These are phyloP conservation scores for Diploptera punctata DNA, from an alignment of 2,888 invertebrate genomes.

Conservation along the genomic window DNA sequence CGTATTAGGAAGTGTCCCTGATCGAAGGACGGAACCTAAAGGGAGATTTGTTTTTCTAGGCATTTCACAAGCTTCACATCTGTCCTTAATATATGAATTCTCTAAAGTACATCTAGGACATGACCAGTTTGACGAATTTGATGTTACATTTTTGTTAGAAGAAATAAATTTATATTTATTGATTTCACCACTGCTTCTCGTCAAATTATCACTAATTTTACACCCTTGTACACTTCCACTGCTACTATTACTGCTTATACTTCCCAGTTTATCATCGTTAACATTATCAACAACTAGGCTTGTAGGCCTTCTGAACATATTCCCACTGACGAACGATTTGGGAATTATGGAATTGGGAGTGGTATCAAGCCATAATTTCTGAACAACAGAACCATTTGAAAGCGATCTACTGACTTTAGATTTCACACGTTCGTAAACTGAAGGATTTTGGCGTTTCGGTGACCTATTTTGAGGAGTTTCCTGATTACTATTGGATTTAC, in stretches of 20 bases:
- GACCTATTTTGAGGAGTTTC: constrained; percentile 53
- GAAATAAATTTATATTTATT: constrained; percentile 11
- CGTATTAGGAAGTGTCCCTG: constrained; percentile 50
- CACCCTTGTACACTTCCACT: constrained; percentile 4
- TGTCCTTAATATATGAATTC: constrained; percentile 68
- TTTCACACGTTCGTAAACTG: constrained; percentile 58
- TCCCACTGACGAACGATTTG: constrained; percentile 34
- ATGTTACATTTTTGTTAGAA: constrained; percentile 42
- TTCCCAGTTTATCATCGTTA: constrained; percentile 9
- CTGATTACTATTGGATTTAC: constrained; percentile 1
- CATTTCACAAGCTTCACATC: constrained; percentile 79
- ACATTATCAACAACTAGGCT: constrained; percentile 59
- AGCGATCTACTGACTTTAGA: constrained; percentile 66
- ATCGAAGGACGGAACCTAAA: constrained; percentile 43
- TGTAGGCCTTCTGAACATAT: constrained; percentile 61
- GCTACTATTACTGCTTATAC: neutral
- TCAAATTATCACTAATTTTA: constrained; percentile 5
- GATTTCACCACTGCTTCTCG: neutral
- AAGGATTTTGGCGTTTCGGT: constrained; percentile 59
- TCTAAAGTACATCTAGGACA: constrained; percentile 78
- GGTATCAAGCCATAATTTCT: constrained; percentile 46
- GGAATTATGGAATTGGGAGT: constrained; percentile 35
- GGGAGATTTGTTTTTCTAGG: constrained; percentile 58
- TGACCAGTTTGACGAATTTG: constrained; percentile 64
- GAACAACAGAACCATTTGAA: constrained; percentile 69